These are phyloP conservation scores for Stenoptilia bipunctidactyla DNA, from an alignment of 2,888 invertebrate species.

Conservation along the genomic window DNA sequence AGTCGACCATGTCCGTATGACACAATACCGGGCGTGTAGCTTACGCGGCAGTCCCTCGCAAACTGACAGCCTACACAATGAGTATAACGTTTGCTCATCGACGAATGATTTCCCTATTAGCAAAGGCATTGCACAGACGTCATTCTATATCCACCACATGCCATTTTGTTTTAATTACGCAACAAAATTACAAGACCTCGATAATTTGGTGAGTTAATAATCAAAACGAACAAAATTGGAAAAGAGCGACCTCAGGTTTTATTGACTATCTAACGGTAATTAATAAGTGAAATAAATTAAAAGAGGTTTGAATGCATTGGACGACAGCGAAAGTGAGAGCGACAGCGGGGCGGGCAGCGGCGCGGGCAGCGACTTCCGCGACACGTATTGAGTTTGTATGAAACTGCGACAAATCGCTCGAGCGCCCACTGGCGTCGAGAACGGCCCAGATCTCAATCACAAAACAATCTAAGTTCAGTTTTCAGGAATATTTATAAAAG, in stretches of 20 bases:
- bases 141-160: slow-evolving; percentile 15
- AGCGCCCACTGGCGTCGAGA: no score
- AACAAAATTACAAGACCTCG: slow-evolving; percentile 29
- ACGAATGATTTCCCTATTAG: slow-evolving; percentile 46
- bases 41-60: slow-evolving; percentile 35
- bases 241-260: no score
- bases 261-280: no score
- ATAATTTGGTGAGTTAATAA: slow-evolving; percentile 17
- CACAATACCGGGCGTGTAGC: slow-evolving; percentile 27
- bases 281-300: not conserved
- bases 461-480: no score
- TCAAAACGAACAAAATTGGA: not conserved
- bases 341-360: no score
- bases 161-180: slow-evolving; percentile 34
- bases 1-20: slow-evolving; percentile 1
- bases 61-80: slow-evolving; percentile 35
- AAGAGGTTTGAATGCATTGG: no score
- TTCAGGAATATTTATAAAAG: no score
- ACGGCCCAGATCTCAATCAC: no score
- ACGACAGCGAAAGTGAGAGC: no score
- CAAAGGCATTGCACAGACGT: slow-evolving; percentile 39
- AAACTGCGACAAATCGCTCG: no score
- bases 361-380: no score
- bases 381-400: no score
- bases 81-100: slow-evolving; percentile 13